A percentile compares a stretch with the other conserved stretches of the same genome.
Conservation (phyloP, 1,140 invertebrate genomes). For the Sminthurides bifidus region DNA sequence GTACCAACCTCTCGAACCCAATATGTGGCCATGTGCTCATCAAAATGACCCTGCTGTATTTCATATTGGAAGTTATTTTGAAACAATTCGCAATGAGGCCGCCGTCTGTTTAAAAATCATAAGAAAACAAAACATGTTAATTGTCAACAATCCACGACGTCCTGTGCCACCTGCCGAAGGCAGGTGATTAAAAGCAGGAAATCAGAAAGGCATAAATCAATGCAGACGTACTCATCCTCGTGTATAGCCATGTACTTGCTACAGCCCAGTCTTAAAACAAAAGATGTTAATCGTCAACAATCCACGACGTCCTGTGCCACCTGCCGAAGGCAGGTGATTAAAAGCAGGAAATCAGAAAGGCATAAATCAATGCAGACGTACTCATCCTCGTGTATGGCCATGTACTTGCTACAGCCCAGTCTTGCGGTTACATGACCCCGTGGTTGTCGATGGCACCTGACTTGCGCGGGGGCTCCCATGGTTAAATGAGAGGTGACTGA, state of each 20-base stretch:
- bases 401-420: conserved; percentile 11
- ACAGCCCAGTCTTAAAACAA: conserved; percentile 15
- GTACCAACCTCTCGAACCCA: conserved; percentile 9
- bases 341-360: too few relatives aligned
- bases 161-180: too few relatives aligned
- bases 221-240: conserved; percentile 14
- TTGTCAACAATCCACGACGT: too few relatives aligned
- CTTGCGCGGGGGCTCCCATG: not conserved
- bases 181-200: too few relatives aligned
- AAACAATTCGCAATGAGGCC: conserved; percentile 14
- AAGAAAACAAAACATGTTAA: too few relatives aligned
- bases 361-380: too few relatives aligned
- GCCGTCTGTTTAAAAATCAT: too few relatives aligned
- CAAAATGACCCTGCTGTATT: not conserved
- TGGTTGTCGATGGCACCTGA: conserved; percentile 23
- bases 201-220: too few relatives aligned
- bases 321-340: too few relatives aligned
- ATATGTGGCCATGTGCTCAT: conserved; percentile 6
- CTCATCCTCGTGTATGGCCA: conserved; percentile 17
- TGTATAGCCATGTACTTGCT: conserved; percentile 9
- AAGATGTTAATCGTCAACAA: too few relatives aligned
- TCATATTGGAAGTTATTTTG: conserved; percentile 7
- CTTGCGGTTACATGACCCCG: not conserved
- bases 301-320: too few relatives aligned
- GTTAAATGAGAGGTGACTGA: conserved; percentile 10